Evolutionary conservation across 2,797 vertebrate species (phyloP), one percentile per base, ranked within the genome.

Genomic region (Hemibagrus guttatus): DNA sequence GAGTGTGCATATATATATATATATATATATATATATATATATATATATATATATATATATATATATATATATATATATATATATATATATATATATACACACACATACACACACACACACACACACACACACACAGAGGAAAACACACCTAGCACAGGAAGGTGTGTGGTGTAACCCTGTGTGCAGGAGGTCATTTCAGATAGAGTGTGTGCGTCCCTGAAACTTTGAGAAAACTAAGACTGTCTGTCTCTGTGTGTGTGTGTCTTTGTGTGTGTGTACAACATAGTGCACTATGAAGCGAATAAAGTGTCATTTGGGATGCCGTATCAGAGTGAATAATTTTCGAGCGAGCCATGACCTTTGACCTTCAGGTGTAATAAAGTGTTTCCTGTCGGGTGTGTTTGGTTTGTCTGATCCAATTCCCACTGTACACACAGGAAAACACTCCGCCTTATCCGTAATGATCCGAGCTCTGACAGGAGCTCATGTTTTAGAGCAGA

Each of bases 111-210:
- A 56, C 59, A 66, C 52, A 84, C 64, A 56, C 16, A 56, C 26
- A 31, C 42, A 66, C 17, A 71, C n/a, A 68, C 63, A 83, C 11
- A 66, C 31, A 85, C 46, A 59, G 39, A 87, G 88, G 88, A 89
- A 84, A 84, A 84, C 72, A 71, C 88, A 87, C 88, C 85, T 85
- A 76, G 19, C 28, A 63, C 88, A 89, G 85, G 88, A 89, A 89
- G 68, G 81, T 83, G 61, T 87, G 88, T 56, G 35, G 59, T 49
- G 1, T 76, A 68, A 84, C 85, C 82, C 75, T 56, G 54, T 13
- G 14, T 39, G 17, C 84, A 64, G 58, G 96, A 96, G 14, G 93
- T 97, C 26, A 80, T 21, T 31, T 35, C 16, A 31, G 52, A 76
- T 75, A 75, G 72, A n/a, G 46, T 76, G 75, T 78, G 71, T 49